These are phyloP conservation scores for Neocloeon triangulifer DNA, from an alignment of 1,140 invertebrate genomes.

Conservation along the genomic window DNA sequence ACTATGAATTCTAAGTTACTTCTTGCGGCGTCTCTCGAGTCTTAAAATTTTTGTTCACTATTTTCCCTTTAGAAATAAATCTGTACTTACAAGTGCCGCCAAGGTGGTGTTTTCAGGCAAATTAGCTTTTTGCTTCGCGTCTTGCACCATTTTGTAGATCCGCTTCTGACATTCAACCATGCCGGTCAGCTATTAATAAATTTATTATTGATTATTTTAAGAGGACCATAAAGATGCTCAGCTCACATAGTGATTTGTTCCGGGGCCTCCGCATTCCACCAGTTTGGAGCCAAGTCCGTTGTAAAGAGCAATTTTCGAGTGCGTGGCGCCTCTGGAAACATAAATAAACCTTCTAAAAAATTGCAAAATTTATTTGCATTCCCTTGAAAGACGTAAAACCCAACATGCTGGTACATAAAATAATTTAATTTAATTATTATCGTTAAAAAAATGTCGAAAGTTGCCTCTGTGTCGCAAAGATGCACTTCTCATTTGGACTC, in stretches of 20 bases:
- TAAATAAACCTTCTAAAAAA: no score
- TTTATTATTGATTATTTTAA: not conserved
- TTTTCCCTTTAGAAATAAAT: no score
- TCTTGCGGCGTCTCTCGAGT: no score
- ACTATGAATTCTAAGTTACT: no score
- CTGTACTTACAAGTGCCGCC: conserved; percentile 47
- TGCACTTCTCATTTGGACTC: no score
- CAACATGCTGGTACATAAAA: no score
- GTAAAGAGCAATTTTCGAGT: conserved; percentile 53
- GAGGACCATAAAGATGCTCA: not conserved
- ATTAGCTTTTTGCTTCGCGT: conserved; percentile 38
- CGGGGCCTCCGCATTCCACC: conserved; percentile 34
- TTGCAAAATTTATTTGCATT: no score
- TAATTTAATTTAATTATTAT: no score
- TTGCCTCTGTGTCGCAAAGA: no score
- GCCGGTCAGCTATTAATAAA: conserved; percentile 28
- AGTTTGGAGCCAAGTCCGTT: conserved; percentile 43
- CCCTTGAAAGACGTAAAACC: no score
- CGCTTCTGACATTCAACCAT: conserved; percentile 49
- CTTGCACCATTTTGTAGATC: conserved; percentile 46
- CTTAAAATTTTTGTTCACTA: no score
- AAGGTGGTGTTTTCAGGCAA: conserved; percentile 33
- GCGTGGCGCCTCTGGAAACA: conserved; percentile 52
- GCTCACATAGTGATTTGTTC: conserved; percentile 63
- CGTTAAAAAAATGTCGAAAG: no score